Conservation (phyloP, 2,888 invertebrate genomes). For the Drosophila parthenogenetica region DNA sequence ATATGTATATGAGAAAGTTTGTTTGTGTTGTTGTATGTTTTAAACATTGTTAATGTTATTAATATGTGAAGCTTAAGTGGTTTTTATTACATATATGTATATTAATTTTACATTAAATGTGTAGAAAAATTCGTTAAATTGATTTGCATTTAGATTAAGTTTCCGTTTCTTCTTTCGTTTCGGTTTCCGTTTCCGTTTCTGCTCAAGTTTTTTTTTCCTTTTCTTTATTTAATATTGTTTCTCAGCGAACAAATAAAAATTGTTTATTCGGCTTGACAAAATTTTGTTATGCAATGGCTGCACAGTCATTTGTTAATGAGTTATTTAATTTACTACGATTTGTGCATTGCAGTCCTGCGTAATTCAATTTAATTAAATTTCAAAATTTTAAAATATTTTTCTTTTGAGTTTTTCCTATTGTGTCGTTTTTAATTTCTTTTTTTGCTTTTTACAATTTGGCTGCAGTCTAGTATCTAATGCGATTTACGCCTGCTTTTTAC, state of each 20-base stretch:
- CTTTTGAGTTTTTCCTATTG: conserved; percentile 1
- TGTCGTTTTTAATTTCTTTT: conserved; percentile 34
- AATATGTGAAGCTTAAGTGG: conserved; percentile 42
- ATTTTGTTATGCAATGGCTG: conserved; percentile 54
- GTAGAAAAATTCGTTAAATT: conserved; percentile 80
- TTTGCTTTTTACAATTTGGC: conserved; percentile 59
- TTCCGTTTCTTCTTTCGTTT: conserved; percentile 30
- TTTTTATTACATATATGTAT: conserved; percentile 47
- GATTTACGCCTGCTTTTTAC: conserved; percentile 51
- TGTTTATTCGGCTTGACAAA: conserved; percentile 60
- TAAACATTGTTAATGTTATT: conserved; percentile 42
- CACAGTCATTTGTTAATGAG: conserved; percentile 55
- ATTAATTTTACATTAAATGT: conserved; percentile 77
- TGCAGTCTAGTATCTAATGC: conserved; percentile 76
- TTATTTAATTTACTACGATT: conserved; percentile 63
- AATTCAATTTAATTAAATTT: conserved; percentile 20
- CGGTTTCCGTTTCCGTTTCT: conserved; percentile 22
- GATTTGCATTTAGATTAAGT: conserved; percentile 72
- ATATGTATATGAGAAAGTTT: conserved; percentile 21
- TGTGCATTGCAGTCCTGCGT: conserved; percentile 72
- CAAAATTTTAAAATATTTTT: conserved; percentile 11
- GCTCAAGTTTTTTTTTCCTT: conserved; percentile 2
- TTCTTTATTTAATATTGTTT: not conserved
- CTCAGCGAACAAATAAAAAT: conserved; percentile 69
- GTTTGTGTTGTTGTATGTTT: conserved; percentile 24